Conservation (phyloP, 2,113 vertebrate species). For the Apus apus region DNA sequence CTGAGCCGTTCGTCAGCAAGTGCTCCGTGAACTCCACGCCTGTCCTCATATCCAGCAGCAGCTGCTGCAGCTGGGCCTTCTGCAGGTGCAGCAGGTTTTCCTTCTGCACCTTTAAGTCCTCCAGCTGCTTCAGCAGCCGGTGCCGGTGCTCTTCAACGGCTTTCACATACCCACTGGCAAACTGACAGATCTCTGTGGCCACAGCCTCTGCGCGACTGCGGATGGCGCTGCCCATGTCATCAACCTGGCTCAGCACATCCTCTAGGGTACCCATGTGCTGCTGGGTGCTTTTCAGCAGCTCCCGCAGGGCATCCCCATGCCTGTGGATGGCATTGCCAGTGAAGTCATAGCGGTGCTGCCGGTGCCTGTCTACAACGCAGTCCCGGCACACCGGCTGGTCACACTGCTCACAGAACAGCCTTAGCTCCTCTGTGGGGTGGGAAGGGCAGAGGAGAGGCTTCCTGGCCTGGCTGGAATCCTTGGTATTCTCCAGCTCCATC, state of each 20-base stretch:
- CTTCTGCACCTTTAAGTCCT: conserved; percentile 80
- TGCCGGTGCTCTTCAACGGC: conserved; percentile 84
- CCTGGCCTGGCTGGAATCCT: conserved; percentile 68
- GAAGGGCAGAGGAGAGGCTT: conserved; percentile 82
- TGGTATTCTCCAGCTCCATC: conserved; percentile 77
- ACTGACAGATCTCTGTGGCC: conserved; percentile 77
- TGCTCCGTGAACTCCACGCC: conserved; percentile 85
- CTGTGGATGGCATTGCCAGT: conserved; percentile 71
- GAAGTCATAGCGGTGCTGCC: conserved; percentile 82
- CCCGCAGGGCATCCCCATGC: conserved; percentile 81
- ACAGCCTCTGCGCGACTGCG: conserved; percentile 57
- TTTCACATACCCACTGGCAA: conserved; percentile 80
- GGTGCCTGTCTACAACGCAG: conserved; percentile 81
- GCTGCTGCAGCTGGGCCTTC: conserved; percentile 86
- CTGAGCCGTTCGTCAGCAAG: conserved; percentile 82
- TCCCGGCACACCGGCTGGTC: conserved; percentile 85
- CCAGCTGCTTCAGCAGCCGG: conserved; percentile 83
- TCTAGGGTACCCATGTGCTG: conserved; percentile 78
- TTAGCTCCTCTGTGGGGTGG: conserved; percentile 86
- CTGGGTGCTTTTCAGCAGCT: conserved; percentile 79
- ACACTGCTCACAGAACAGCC: conserved; percentile 89
- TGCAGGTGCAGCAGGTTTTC: conserved; percentile 87
- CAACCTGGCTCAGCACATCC: conserved; percentile 74
- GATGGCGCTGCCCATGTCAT: conserved; percentile 68
- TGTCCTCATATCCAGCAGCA: conserved; percentile 81